Percentiles rank a stretch among this genome's conserved stretches.
Evolutionary conservation across 2,113 vertebrate genomes (phyloP).

Genomic region (Rhombomys opimus): DNA sequence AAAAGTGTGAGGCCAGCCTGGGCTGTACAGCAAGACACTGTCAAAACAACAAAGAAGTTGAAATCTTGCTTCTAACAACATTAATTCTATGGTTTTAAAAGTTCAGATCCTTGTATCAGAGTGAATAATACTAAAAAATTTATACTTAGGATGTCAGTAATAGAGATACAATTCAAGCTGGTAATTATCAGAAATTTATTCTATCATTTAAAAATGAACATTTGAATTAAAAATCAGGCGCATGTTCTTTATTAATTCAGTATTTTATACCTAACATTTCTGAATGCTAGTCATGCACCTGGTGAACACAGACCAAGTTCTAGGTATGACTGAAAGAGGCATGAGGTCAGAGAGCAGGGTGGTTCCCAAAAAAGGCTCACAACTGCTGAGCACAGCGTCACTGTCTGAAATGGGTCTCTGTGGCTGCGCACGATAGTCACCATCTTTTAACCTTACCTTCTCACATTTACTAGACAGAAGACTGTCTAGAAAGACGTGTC

Average conservation of each 20-base stretch:
- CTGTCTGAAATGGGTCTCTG: neutral
- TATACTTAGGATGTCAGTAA: conserved; percentile 22
- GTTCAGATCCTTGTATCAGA: neutral
- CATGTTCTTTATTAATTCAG: neutral
- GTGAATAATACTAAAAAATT: conserved; percentile 5
- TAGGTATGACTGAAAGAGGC: neutral
- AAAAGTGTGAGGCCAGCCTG: no score
- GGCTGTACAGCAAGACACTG: no score
- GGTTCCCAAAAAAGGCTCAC: neutral
- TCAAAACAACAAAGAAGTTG: neutral
- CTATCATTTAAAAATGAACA: conserved; percentile 38
- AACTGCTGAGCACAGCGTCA: neutral
- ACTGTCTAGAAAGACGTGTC: neutral
- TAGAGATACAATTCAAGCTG: neutral
- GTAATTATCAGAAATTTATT: neutral
- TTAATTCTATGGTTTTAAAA: neutral
- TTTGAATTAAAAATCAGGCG: conserved; percentile 32
- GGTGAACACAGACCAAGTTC: neutral
- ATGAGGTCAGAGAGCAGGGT: neutral
- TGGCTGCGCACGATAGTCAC: neutral
- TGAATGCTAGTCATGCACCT: neutral
- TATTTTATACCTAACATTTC: conserved; percentile 9
- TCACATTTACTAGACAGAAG: neutral
- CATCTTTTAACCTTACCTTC: neutral
- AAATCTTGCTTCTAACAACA: conserved; percentile 41